Evolutionary conservation across 2,888 invertebrate species (phyloP).

Genomic region (Drosophila paracracens): DNA sequence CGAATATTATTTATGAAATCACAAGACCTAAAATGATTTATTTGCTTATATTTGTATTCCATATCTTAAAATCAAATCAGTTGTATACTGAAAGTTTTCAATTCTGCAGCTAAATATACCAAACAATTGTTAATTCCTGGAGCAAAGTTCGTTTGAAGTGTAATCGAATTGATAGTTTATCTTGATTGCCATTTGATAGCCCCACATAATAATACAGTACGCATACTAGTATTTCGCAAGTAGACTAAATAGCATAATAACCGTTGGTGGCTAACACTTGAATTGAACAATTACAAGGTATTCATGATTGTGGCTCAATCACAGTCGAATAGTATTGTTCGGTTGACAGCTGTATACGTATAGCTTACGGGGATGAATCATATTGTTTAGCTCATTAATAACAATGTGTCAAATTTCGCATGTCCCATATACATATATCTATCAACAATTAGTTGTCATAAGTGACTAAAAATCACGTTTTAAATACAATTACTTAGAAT

Average conservation of each 20-base stretch:
- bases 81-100: not conserved
- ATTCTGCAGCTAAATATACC: slow-evolving; percentile 1
- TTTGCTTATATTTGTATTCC: slow-evolving; percentile 4
- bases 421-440: slow-evolving; percentile 30
- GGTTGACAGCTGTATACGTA: slow-evolving; percentile 2
- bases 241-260: slow-evolving; percentile 21
- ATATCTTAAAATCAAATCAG: slow-evolving; percentile 5
- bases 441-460: slow-evolving; percentile 19
- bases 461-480: slow-evolving; percentile 50
- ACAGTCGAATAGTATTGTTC: slow-evolving; percentile 31
- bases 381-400: slow-evolving; percentile 73
- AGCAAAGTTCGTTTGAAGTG: slow-evolving; percentile 28
- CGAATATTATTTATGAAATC: slow-evolving; percentile 15
- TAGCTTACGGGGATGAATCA: slow-evolving; percentile 55
- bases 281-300: slow-evolving; percentile 32
- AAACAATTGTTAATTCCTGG: not conserved
- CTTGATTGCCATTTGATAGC: slow-evolving; percentile 25
- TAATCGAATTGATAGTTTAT: slow-evolving; percentile 42
- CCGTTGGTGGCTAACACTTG: slow-evolving; percentile 17
- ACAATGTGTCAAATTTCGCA: slow-evolving; percentile 70
- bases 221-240: slow-evolving; percentile 37
- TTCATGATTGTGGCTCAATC: slow-evolving; percentile 37
- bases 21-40: slow-evolving; percentile 5
- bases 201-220: slow-evolving; percentile 1
- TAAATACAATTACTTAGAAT: slow-evolving; percentile 43